Evolutionary conservation across 2,888 invertebrate species (phyloP), one percentile per base, ranked within the genome.

Genomic region (Morpho achilles): DNA sequence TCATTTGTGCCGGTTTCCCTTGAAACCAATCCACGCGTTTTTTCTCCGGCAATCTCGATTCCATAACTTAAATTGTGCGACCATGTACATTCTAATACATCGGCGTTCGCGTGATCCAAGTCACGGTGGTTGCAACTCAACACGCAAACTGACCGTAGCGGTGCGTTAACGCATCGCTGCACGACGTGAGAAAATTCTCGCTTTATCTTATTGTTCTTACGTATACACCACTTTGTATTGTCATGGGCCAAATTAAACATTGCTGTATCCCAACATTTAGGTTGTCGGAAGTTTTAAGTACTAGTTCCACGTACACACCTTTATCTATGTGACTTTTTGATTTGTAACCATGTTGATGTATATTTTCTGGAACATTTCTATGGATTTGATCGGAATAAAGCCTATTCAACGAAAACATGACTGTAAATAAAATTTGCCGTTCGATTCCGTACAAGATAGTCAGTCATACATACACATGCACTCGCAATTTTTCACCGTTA

Each of bases 101-200:
- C 43, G 56, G 50, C 50, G 53, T 54, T 77, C 70, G 80, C 79
- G 76, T 85, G 80, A 75, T 80, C 67, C 66, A 71, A 75, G 74
- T 74, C 70, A 75, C 71, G 72, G 73, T 71, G 70, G 73, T 75
- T 58, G 71, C 72, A 78, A 76, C 75, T 76, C 71, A 70, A 72
- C 73, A 75, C 75, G 74, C 74, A 79, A 84, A 80, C 82, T 82
- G 79, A 83, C 84, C 87, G 82, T 85, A 77, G 80, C 80, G 75
- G 66, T 71, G 70, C 66, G 74, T 84, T 82, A 72, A 84, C 82
- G 89, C 87, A 79, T 79, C 83, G 87, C 66, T 77, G 82, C 77
- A 67, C 74, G 64, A 69, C 87, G 89, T 90, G 89, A 79, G 89
- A 89, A 86, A 73, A 82, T 77, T 79, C 77, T 76, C 73, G 74